These are phyloP conservation scores for Drepana falcataria DNA, from an alignment of 2,888 invertebrate genomes.

Conservation along the genomic window DNA sequence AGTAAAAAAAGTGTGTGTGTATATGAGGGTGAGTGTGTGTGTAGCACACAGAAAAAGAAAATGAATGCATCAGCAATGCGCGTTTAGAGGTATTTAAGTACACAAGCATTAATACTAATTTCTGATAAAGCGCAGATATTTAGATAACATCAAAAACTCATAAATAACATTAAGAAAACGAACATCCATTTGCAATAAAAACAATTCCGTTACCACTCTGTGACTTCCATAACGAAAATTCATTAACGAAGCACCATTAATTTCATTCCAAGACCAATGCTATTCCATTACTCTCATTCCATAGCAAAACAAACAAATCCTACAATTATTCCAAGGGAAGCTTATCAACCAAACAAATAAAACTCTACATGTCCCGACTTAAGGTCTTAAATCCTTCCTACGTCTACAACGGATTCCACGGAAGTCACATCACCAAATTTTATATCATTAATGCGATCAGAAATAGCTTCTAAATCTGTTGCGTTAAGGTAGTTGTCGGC, in stretches of 20 bases:
- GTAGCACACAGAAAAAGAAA: no score
- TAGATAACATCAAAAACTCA: neutral
- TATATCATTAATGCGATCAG: constrained; percentile 1
- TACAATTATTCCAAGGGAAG: constrained; percentile 63
- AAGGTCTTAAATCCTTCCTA: constrained; percentile 20
- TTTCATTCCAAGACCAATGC: constrained; percentile 59
- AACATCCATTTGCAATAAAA: constrained; percentile 37
- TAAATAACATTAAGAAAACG: constrained; percentile 1
- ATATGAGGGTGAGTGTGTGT: no score
- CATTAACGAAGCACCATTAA: constrained; percentile 70
- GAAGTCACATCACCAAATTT: constrained; percentile 17
- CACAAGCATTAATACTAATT: no score
- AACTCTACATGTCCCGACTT: constrained; percentile 30
- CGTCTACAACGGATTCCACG: constrained; percentile 13
- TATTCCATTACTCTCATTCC: constrained; percentile 66
- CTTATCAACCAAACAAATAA: constrained; percentile 26
- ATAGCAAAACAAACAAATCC: constrained; percentile 75
- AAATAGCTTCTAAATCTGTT: constrained; percentile 17
- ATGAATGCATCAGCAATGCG: no score
- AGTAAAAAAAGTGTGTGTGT: no score
- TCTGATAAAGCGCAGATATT: neutral
- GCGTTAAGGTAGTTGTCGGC: constrained; percentile 15
- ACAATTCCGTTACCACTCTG: constrained; percentile 49
- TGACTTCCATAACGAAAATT: constrained; percentile 67
- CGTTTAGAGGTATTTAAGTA: no score